phyloP scores from a whole-genome alignment of 2,888 invertebrate genomes.

The Syritta pipiens region DNA sequence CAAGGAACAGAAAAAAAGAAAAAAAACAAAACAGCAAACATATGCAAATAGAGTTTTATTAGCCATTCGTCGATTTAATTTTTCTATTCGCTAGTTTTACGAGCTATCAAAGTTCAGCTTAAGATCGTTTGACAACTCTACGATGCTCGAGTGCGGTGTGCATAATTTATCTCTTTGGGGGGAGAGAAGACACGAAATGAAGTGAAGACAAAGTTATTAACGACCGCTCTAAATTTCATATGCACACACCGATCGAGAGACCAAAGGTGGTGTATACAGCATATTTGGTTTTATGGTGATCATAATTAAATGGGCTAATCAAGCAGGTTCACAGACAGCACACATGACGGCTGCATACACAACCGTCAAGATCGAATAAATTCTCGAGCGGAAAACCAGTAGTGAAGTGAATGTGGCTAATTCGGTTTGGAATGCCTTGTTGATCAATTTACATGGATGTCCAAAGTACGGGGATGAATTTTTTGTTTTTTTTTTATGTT shows the following conservation, averaged over 20 bases:
- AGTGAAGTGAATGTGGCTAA: slow-evolving; percentile 53
- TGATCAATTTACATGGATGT: slow-evolving; percentile 43
- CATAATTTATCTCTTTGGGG: slow-evolving; percentile 58
- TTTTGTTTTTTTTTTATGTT: neutral
- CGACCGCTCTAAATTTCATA: slow-evolving; percentile 23
- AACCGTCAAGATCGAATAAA: slow-evolving; percentile 13
- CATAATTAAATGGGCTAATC: slow-evolving; percentile 60
- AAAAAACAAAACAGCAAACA: slow-evolving; percentile 6
- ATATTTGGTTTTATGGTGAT: slow-evolving; percentile 47
- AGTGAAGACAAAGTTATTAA: slow-evolving; percentile 50
- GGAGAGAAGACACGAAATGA: slow-evolving; percentile 36
- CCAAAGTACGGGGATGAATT: slow-evolving; percentile 35
- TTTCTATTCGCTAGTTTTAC: slow-evolving; percentile 45
- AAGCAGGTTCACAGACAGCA: slow-evolving; percentile 36
- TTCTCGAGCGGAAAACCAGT: slow-evolving; percentile 48
- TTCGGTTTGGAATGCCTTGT: slow-evolving; percentile 46
- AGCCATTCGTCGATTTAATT: slow-evolving; percentile 31
- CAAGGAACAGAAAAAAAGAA: neutral
- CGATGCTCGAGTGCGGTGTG: neutral
- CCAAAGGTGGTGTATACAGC: neutral
- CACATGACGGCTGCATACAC: slow-evolving; percentile 37
- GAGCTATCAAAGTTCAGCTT: slow-evolving; percentile 47
- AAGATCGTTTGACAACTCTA: slow-evolving; percentile 29
- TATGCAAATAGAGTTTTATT: slow-evolving; percentile 37
- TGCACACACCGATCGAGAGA: slow-evolving; percentile 11